A percentile compares a stretch with the other conserved stretches of the same genome.
Evolutionary conservation across 2,113 vertebrate species (phyloP).

Genomic region (Microcebus tavaratra): DNA sequence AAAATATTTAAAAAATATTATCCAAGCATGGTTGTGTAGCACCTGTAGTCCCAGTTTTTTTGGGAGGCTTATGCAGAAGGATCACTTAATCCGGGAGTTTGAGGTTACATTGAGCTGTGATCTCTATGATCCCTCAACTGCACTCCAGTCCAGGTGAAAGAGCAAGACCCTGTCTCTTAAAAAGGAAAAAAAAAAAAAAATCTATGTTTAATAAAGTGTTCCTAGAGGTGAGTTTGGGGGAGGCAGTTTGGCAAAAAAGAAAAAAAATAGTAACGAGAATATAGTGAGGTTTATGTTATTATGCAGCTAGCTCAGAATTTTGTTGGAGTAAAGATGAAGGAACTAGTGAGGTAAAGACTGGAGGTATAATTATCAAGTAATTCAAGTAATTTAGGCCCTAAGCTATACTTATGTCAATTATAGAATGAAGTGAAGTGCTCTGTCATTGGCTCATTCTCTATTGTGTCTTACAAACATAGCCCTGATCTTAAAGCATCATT

Average conservation of each 20-base stretch:
- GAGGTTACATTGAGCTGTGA: too few species aligned
- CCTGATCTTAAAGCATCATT: constrained; percentile 27
- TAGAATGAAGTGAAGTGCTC: not conserved
- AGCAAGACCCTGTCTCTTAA: too few species aligned
- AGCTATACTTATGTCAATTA: constrained; percentile 25
- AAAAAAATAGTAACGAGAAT: not conserved
- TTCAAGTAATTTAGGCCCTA: constrained; percentile 9
- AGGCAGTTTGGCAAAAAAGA: not conserved
- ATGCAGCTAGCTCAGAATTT: not conserved
- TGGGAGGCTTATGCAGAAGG: too few species aligned
- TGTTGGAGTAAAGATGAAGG: not conserved
- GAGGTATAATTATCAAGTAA: constrained; percentile 48
- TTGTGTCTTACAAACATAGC: not conserved
- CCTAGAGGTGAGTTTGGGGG: not conserved
- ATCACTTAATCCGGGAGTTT: too few species aligned
- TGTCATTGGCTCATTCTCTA: constrained; percentile 12
- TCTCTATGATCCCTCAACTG: too few species aligned
- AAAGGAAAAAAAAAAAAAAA: too few species aligned
- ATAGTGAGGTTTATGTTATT: constrained; percentile 26
- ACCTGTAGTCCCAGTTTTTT: too few species aligned
- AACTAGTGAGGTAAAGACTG: not conserved
- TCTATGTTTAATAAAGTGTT: not conserved
- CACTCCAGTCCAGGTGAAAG: too few species aligned
- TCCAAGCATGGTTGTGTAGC: too few species aligned
- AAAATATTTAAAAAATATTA: too few species aligned